Evolutionary conservation across 2,113 vertebrate species (phyloP), one percentile per base, ranked within the genome.

Genomic region (Notarius lentiginosus): DNA sequence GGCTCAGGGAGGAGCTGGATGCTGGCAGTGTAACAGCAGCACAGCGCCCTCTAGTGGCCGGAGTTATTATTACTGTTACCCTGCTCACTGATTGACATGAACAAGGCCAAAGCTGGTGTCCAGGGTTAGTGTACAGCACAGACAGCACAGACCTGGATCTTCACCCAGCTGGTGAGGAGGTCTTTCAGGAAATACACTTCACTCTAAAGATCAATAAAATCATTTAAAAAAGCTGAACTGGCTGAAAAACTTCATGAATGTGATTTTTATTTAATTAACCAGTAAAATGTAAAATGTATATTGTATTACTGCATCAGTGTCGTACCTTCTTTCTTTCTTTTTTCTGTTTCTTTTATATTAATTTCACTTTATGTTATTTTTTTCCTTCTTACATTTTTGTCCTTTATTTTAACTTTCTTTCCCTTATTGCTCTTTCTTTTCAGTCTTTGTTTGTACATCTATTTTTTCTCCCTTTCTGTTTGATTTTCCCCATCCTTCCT

Each of bases 41-140:
- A 34, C 60, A 61, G 47, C 87, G 18, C 89, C 85, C 83, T 87
- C 90, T 89, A 47, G 87, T 84, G 90, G 56, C 63, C 60, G 14
- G 17, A 79, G n/a, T 34, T 55, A 86, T 49, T 55, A 83, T 53
- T 77, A 53, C 75, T 27, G 75, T 24, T 53, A 17, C 53, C n/a
- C 22, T 12, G 58, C 49, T 61, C 15, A 6, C 6, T 53, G 2
- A 20, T 75, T 24, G n/a, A 76, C 41, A 76, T 76, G 55, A 60
- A 20, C 58, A 60, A 60, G 2, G 18, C 5, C 61, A 63, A 24
- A 63, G 20, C 61, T 24, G 22, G 7, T 20, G 24, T 24, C 24
- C 8, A 24, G 61, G 8, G 61, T 63, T n/a, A 63, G 65, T 30
- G 27, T 68, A 68, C 65, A 30, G 65, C 15, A 30, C 66, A 14